Evolutionary conservation across 2,113 vertebrate genomes (phyloP).

Genomic region (Ceyx cyanopectus): DNA sequence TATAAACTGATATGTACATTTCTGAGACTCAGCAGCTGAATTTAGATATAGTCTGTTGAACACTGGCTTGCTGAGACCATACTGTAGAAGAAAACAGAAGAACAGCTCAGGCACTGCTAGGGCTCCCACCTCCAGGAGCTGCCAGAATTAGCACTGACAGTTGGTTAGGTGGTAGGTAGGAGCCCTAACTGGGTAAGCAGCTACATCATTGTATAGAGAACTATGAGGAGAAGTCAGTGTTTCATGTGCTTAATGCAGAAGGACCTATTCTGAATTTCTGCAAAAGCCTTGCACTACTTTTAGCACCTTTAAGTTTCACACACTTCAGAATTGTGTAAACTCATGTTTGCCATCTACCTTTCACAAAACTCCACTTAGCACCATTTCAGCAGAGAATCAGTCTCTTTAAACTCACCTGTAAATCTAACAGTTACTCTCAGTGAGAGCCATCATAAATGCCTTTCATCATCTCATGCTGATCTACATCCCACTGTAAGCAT

Average conservation of each 20-base stretch:
- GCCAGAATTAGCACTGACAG: conserved; percentile 51
- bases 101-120: conserved; percentile 3
- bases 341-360: not conserved
- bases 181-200: conserved; percentile 20
- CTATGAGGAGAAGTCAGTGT: not conserved
- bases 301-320: not conserved
- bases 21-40: not conserved
- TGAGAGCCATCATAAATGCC: not conserved
- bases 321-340: not conserved
- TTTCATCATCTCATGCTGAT: not conserved
- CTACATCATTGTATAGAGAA: not conserved
- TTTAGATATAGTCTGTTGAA: conserved; percentile 12
- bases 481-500: not conserved
- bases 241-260: not conserved
- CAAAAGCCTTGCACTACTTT: not conserved
- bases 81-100: conserved; percentile 5
- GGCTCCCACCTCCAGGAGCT: conserved; percentile 48
- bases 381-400: not conserved
- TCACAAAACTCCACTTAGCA: not conserved
- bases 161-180: conserved; percentile 46
- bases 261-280: not conserved
- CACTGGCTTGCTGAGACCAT: conserved; percentile 1
- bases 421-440: not conserved
- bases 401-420: not conserved
- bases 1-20: not conserved